Evolutionary conservation across 2,797 vertebrate species (phyloP), one percentile per base, ranked within the genome.

Genomic region (Denticeps clupeoides): DNA sequence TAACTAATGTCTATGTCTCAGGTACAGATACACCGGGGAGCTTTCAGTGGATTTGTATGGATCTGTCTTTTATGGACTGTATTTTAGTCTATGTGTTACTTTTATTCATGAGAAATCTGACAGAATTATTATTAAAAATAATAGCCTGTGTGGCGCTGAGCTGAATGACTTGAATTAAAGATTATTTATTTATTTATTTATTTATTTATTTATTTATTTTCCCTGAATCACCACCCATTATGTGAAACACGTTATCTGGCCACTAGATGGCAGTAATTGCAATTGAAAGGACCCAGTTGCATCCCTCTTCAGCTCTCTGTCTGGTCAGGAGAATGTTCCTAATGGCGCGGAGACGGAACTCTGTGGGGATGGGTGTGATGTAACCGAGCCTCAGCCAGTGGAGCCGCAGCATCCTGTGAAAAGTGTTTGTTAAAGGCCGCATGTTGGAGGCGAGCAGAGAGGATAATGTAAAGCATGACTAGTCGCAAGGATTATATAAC

Each of bases 151-250:
- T n/a, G n/a, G n/a, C n/a, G n/a, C n/a, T n/a, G n/a, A 15, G 31
- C 7, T 9, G n/a, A 12, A 42, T n/a, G 7, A 62, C 35, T 51
- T 11, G 0, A 38, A 35, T 33, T 52, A 47, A 45, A 29, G 9
- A 1, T 31, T 9, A 32, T 68, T 73, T 67, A 16, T 10, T 19
- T 2, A 38, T 10, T 38, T 35, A 33, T 15, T 10, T 7, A 13
- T 13, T 9, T 8, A 33, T 69, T 58, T 62, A 64, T 71, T 64
- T 48, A 54, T 25, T 47, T 53, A 49, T 35, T 4, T 44, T 27
- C 16, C n/a, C n/a, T n/a, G n/a, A n/a, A n/a, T n/a, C n/a, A n/a
- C n/a, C n/a, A 19, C 35, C 10, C 35, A 38, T 38, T 38, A 9
- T 16, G 13, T 21, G 35, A 21, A 35, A 9, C 11, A 9, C 11